Base-by-base conservation (phyloP, 1,140 invertebrate species). In the Himalopsyche phryganea region DNA sequence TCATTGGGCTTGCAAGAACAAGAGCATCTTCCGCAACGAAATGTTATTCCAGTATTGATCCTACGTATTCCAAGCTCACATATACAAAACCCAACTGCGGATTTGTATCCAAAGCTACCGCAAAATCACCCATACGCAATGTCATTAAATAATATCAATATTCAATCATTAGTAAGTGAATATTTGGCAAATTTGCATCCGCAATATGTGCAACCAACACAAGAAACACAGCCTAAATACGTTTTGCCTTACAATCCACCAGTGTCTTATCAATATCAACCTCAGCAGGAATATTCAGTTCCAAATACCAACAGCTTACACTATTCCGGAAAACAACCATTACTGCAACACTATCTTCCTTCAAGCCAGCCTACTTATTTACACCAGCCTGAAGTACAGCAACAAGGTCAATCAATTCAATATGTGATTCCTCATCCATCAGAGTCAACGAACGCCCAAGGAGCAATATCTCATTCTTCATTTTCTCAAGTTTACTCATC, bases 31-130 rank as follows among this genome's bases (percentile, higher is more conserved):
- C 60, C 69, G 15, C 69, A 70, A 41, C 71, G 72, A 52, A 68
- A 71, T 55, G 72, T 78, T 4, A 76, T 81, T 13, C 81, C 81
- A 23, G 79, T 83, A 15, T 69, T 82, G 54, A 77, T 81, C 15
- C 60, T 83, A 19, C 74, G 79, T 64, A 74, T 83, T 33, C 80
- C 79, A 35, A 81, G 77, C 50, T 80, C 79, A 35, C 80, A 80
- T 55, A 66, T 83, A 7, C 74, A 72, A 40, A 78, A 77, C 67
- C 75, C 77, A 9, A 70, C 72, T 3, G 73, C 73, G 15, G 75
- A 75, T 52, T 54, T 82, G 2, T 80, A 81, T 66, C 71, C 81
- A 2, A 80, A 81, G 66, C 65, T 81, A 56, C 81, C 81, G 4
- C 66, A 75, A 19, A 75, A 71, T 58, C 77, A 81, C 68, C 79